Evolutionary conservation across 2,888 invertebrate genomes (phyloP).

Genomic region (Rhagophthalmus giganteus): DNA sequence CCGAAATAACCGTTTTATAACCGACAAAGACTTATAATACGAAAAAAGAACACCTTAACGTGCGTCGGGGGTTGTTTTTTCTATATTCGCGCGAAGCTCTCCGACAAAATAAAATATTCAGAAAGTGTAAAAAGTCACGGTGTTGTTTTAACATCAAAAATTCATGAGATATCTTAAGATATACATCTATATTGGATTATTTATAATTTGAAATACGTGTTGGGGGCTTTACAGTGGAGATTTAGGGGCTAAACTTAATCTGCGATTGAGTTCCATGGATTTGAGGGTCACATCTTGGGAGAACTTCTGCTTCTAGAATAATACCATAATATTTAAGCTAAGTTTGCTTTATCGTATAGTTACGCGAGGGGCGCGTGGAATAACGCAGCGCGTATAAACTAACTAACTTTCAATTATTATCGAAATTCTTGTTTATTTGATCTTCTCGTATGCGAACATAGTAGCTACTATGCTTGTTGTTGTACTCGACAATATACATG

Average conservation of each 20-base stretch:
- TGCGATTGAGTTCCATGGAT: slow-evolving; percentile 17
- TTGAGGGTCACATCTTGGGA: slow-evolving; percentile 9
- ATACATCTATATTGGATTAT: slow-evolving; percentile 39
- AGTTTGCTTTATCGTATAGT: slow-evolving; percentile 12
- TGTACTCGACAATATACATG: too few relatives aligned
- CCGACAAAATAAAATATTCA: slow-evolving; percentile 17
- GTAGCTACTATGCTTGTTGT: too few relatives aligned
- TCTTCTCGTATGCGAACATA: slow-evolving; percentile 13
- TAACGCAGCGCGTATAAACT: slow-evolving; percentile 2
- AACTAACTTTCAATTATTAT: slow-evolving; percentile 13
- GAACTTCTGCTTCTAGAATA: slow-evolving; percentile 11
- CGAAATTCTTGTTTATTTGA: slow-evolving; percentile 12
- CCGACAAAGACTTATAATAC: not conserved
- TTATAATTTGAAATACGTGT: slow-evolving; percentile 35
- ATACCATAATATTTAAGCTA: slow-evolving; percentile 6
- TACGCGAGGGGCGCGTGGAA: slow-evolving; percentile 4
- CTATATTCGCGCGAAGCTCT: not conserved
- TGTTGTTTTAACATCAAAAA: slow-evolving; percentile 35
- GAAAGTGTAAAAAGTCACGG: slow-evolving; percentile 25
- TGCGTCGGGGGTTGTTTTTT: not conserved
- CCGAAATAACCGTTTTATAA: too few relatives aligned
- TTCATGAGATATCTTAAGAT: slow-evolving; percentile 37
- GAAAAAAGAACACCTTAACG: not conserved
- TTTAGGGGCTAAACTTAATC: slow-evolving; percentile 28
- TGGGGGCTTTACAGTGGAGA: slow-evolving; percentile 12